Conservation (phyloP, 1,140 invertebrate genomes). For the Zaprionus camerounensis region DNA sequence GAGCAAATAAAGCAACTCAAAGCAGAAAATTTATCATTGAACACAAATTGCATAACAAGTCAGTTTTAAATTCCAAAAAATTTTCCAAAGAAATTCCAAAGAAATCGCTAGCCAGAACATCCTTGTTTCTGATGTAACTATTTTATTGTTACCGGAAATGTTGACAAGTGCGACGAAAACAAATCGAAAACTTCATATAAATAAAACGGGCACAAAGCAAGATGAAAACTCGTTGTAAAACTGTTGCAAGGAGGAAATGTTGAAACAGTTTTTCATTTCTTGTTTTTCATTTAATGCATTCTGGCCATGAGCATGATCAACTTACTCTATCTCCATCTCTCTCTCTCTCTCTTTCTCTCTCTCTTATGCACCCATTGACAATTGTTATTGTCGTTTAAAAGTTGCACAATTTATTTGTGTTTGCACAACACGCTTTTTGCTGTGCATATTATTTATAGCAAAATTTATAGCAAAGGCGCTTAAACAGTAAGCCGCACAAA, state of each 20-base stretch:
- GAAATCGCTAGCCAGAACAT: background rate
- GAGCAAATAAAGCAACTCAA: background rate
- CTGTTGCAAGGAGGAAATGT: conserved; percentile 39
- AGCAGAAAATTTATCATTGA: background rate
- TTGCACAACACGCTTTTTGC: conserved; percentile 4
- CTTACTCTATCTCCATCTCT: conserved; percentile 35
- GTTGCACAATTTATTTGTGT: background rate
- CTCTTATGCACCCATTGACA: conserved; percentile 11
- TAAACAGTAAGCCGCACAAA: background rate
- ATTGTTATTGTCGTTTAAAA: conserved; percentile 52
- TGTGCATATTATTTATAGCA: conserved; percentile 19
- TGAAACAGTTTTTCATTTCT: conserved; percentile 60
- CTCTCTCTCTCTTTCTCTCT: conserved; percentile 35
- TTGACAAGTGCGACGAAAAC: conserved; percentile 71
- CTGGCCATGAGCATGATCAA: conserved; percentile 56
- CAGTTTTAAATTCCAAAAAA: background rate
- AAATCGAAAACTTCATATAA: conserved; percentile 72
- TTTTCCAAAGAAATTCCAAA: conserved; percentile 12
- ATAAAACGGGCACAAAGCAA: conserved; percentile 54
- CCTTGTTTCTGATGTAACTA: conserved; percentile 9
- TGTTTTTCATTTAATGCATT: conserved; percentile 77
- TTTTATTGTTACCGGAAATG: conserved; percentile 54
- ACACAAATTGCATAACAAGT: background rate
- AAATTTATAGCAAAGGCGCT: conserved; percentile 8
- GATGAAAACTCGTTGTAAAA: conserved; percentile 31